A percentile compares a stretch with the other conserved stretches of the same genome.
Evolutionary conservation across 1,140 invertebrate genomes (phyloP).

Genomic region (Hyles euphorbiae): DNA sequence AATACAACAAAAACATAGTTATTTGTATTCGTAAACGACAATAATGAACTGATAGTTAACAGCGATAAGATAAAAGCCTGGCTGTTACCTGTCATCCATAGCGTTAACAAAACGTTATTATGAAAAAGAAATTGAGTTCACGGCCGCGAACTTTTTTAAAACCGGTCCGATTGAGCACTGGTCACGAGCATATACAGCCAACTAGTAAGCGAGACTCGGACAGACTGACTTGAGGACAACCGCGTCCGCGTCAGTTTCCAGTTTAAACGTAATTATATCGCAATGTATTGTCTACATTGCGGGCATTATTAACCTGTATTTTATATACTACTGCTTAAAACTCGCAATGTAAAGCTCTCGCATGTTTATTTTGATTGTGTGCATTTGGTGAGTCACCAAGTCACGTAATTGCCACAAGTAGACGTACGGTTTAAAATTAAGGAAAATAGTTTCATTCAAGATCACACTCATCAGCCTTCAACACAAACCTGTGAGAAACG

Average conservation of each 20-base stretch:
- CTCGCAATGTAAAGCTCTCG: background rate
- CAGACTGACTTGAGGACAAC: slow-evolving; percentile 7
- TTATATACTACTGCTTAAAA: background rate
- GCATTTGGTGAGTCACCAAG: too few relatives aligned
- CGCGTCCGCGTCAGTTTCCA: background rate
- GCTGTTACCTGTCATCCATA: slow-evolving; percentile 50
- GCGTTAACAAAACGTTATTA: slow-evolving; percentile 28
- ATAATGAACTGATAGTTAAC: too few relatives aligned
- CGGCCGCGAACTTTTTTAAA: slow-evolving; percentile 30
- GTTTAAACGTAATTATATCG: background rate
- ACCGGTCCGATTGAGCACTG: slow-evolving; percentile 5
- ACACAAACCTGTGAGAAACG: too few relatives aligned
- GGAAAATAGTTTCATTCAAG: too few relatives aligned
- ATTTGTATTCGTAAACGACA: background rate
- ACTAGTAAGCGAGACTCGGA: background rate
- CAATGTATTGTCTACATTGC: slow-evolving; percentile 6
- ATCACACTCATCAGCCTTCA: too few relatives aligned
- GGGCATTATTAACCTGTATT: too few relatives aligned
- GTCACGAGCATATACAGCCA: slow-evolving; percentile 5
- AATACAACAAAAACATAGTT: slow-evolving; percentile 17
- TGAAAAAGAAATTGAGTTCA: slow-evolving; percentile 14
- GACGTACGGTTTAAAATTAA: too few relatives aligned
- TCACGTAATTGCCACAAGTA: too few relatives aligned
- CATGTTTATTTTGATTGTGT: background rate
- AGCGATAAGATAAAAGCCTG: background rate